Conservation (phyloP, 2,113 vertebrate species). For the Notiomystis cincta region DNA sequence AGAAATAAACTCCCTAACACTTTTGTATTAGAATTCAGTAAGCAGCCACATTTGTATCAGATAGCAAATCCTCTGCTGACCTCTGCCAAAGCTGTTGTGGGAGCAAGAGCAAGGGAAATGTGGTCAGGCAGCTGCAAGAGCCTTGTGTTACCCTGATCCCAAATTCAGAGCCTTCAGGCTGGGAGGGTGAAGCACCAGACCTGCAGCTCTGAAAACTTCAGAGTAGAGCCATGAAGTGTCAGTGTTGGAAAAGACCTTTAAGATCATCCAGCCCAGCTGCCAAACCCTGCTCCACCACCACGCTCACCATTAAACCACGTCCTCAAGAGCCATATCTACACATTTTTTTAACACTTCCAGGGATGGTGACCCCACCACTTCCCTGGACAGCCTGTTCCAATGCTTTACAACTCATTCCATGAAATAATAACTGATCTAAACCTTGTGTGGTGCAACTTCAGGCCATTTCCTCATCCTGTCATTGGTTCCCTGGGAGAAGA, state of each 20-base stretch:
- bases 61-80: slow-evolving; percentile 32
- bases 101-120: background rate
- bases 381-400: background rate
- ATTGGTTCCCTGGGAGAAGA: background rate
- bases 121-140: background rate
- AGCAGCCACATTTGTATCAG: background rate
- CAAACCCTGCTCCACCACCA: background rate
- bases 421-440: background rate
- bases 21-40: background rate
- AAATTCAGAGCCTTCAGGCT: background rate
- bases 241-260: background rate
- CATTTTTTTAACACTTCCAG: background rate
- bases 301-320: rapidly evolving
- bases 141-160: background rate
- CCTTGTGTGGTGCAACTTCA: background rate
- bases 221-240: background rate
- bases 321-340: too few species aligned
- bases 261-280: background rate
- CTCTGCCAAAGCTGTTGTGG: background rate
- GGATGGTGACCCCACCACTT: background rate
- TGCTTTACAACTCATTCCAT: background rate
- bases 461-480: background rate
- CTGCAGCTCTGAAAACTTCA: background rate
- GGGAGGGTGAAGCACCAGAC: background rate
- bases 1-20: background rate